Percentiles rank a stretch among this genome's conserved stretches.
Evolutionary conservation across 2,888 invertebrate species (phyloP).

Genomic region (Tortricodes alternella): DNA sequence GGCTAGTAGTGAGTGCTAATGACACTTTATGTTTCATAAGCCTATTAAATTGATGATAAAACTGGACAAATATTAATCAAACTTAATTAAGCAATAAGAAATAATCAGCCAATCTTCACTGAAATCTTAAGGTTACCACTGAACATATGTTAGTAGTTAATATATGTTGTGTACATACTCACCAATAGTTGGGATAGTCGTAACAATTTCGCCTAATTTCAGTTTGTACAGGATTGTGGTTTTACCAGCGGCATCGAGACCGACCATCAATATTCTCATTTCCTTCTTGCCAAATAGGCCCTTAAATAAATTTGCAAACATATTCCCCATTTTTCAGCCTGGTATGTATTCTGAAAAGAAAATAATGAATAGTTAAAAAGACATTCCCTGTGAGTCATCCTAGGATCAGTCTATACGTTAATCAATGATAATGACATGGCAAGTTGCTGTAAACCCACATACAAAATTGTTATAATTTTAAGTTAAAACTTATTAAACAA

Average conservation of each 20-base stretch:
- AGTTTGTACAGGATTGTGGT: conserved; percentile 99
- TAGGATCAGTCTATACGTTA: conserved; percentile 68
- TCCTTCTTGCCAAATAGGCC: conserved; percentile 99
- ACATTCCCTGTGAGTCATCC: conserved; percentile 73
- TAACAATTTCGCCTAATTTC: conserved; percentile 99
- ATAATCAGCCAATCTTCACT: not conserved
- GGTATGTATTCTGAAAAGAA: conserved; percentile 76
- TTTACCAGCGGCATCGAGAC: conserved; percentile 99
- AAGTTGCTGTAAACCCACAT: conserved; percentile 54
- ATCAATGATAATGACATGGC: conserved; percentile 83
- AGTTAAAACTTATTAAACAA: conserved; percentile 18
- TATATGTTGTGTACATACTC: conserved; percentile 66
- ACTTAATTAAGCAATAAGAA: too few relatives aligned
- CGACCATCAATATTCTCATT: conserved; percentile 99
- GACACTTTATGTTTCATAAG: too few relatives aligned
- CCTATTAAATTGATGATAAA: too few relatives aligned
- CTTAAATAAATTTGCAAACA: conserved; percentile 98
- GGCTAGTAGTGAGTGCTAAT: too few relatives aligned
- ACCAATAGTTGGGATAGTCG: conserved; percentile 99
- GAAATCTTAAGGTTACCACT: conserved; percentile 16
- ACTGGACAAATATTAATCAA: too few relatives aligned
- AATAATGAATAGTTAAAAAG: conserved; percentile 50
- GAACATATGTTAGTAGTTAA: conserved; percentile 23
- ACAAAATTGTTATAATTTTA: conserved; percentile 11
- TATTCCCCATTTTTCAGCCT: conserved; percentile 95